phyloP scores from a whole-genome alignment of 1,140 invertebrate species.

The Linepithema humile region DNA sequence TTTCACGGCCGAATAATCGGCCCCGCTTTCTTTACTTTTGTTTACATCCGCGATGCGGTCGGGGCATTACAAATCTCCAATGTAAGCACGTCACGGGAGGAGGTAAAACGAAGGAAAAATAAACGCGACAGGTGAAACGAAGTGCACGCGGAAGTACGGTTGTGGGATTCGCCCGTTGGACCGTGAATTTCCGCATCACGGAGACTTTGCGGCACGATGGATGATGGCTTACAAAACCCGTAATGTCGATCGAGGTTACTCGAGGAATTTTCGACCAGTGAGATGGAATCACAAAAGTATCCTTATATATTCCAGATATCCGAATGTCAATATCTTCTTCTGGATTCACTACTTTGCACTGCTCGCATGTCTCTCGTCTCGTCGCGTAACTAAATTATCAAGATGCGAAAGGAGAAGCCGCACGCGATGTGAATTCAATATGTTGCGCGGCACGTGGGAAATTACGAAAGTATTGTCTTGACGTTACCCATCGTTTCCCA shows the following conservation, averaged over 20 bases:
- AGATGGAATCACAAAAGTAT: neutral
- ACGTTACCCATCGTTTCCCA: slow-evolving; percentile 1
- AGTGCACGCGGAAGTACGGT: neutral
- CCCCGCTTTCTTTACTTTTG: slow-evolving; percentile 35
- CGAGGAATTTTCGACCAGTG: neutral
- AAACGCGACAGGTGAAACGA: slow-evolving; percentile 4
- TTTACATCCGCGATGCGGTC: slow-evolving; percentile 15
- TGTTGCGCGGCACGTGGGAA: slow-evolving; percentile 48
- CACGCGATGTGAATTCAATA: neutral
- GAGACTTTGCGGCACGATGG: slow-evolving; percentile 26
- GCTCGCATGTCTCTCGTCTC: neutral
- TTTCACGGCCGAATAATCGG: neutral
- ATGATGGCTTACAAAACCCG: slow-evolving; percentile 5
- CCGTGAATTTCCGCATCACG: slow-evolving; percentile 26
- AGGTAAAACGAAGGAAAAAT: neutral
- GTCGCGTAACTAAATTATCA: neutral
- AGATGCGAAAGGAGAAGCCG: neutral
- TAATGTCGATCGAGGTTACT: neutral
- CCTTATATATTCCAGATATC: neutral
- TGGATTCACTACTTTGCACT: neutral
- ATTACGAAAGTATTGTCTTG: slow-evolving; percentile 25
- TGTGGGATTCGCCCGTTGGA: slow-evolving; percentile 16
- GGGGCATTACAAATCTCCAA: neutral
- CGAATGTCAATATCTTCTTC: neutral
- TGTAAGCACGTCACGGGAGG: neutral